These are phyloP conservation scores for Xestia xanthographa DNA, from an alignment of 2,888 invertebrate genomes.

Conservation along the genomic window DNA sequence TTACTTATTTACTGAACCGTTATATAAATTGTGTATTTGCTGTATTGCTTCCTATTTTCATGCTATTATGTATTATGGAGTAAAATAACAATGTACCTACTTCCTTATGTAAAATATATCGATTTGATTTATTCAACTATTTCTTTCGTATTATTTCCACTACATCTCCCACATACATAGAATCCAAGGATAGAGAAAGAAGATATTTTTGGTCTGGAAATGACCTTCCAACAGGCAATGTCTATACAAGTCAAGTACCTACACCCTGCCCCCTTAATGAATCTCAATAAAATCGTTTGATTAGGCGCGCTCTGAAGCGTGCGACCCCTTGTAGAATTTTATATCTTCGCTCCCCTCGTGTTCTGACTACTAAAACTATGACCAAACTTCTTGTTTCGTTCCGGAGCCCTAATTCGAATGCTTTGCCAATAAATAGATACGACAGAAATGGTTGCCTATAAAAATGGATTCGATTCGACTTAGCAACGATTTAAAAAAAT, in stretches of 20 bases:
- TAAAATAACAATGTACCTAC: too few species aligned
- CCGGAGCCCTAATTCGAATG: slow-evolving; percentile 16
- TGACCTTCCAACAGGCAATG: slow-evolving; percentile 14
- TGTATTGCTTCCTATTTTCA: too few species aligned
- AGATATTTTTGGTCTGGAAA: slow-evolving; percentile 1
- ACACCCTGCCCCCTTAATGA: slow-evolving; percentile 56
- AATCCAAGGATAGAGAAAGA: slow-evolving; percentile 10
- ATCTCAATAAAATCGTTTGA: slow-evolving; percentile 69
- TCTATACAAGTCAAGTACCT: slow-evolving; percentile 32
- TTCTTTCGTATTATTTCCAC: too few species aligned
- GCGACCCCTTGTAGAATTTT: slow-evolving; percentile 58
- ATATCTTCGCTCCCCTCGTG: slow-evolving; percentile 39
- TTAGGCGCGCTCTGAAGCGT: slow-evolving; percentile 67
- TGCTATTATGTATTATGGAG: too few species aligned
- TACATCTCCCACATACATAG: too few species aligned
- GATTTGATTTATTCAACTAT: too few species aligned
- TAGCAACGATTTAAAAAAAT: neutral
- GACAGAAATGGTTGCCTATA: slow-evolving; percentile 10
- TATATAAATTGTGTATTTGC: too few species aligned
- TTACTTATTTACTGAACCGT: too few species aligned
- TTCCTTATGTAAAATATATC: too few species aligned
- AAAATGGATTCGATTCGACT: neutral
- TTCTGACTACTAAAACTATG: slow-evolving; percentile 33
- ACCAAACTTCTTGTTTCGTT: slow-evolving; percentile 34
- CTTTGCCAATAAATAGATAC: slow-evolving; percentile 25